A percentile compares a stretch with the other conserved stretches of the same genome.
Evolutionary conservation across 2,797 vertebrate genomes (phyloP).

Genomic region (Momotus momota): DNA sequence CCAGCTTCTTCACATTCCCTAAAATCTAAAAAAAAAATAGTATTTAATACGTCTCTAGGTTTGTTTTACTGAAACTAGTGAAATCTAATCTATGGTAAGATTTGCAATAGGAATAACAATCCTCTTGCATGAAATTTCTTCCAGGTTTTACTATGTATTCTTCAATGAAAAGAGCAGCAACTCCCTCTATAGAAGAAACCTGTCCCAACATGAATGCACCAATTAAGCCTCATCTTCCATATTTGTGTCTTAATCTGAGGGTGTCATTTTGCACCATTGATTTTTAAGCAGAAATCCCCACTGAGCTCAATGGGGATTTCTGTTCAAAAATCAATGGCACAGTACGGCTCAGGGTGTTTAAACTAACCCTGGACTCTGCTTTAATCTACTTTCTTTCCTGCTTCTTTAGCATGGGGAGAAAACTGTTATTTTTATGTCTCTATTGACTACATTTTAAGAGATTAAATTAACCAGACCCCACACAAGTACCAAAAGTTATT

Average conservation of each 20-base stretch:
- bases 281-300: conserved; percentile 38
- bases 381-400: background rate
- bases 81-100: background rate
- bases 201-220: background rate
- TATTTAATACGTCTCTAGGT: background rate
- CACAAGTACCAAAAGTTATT: background rate
- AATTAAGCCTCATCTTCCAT: conserved; percentile 11
- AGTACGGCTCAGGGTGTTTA: background rate
- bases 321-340: conserved; percentile 46
- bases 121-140: background rate
- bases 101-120: background rate
- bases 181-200: conserved; percentile 49
- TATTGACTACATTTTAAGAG: background rate
- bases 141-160: background rate
- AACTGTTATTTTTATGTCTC: background rate
- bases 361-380: background rate
- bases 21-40: background rate
- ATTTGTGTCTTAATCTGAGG: conserved; percentile 23
- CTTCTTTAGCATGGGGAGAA: background rate
- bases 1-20: background rate
- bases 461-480: conserved; percentile 10
- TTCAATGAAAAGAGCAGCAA: conserved; percentile 20
- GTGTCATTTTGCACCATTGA: conserved; percentile 20
- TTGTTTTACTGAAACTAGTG: background rate
- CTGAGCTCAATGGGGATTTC: conserved; percentile 14